Base-by-base conservation (phyloP, 2,113 vertebrate species). In the Equus quagga region DNA sequence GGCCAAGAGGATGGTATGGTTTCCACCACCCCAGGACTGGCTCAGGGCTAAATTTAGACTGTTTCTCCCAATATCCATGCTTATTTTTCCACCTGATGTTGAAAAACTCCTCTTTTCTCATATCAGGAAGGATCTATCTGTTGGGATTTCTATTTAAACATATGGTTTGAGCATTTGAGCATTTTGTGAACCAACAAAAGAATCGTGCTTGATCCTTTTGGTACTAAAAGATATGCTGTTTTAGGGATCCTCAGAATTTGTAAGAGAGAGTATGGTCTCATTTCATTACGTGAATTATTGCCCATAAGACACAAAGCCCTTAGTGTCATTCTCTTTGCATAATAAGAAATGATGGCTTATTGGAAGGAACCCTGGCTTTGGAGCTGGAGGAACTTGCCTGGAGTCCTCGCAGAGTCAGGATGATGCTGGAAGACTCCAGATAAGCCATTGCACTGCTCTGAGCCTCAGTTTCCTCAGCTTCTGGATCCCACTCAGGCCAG, bases 111-210 rank as follows among this genome's bases (percentile, higher is more conserved):
- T 49, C 21, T 72, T 70, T 49, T 64, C 49, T 28, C 24, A 79
- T 73, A 41, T n/a, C 75, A 73, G 28, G 69, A 84, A 78, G 44
- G 56, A 33, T 84, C 70, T 86, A 65, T 17, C 73, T 54, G 4
- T 85, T 58, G 62, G 88, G 46, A 89, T 64, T 96, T 82, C 2
- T 78, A 76, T 23, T 95, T 92, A 82, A 95, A 69, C 76, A 81
- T 72, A 78, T 51, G 70, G 83, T 80, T 96, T 95, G 54, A 92
- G 36, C 36, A 62, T 90, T 81, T 91, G 88, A 96, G 13, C 4
- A 2, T 89, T 97, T 97, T 86, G 90, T 83, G 89, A 89, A 89
- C 13, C 33, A 49, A 87, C 44, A 11, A 46, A 90, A 92, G 73
- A 72, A 31, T 78, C 69, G 31, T 2, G 11, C 41, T 62, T 58